phyloP scores from a whole-genome alignment of 2,888 invertebrate genomes.

The Aphidoletes aphidimyza region DNA sequence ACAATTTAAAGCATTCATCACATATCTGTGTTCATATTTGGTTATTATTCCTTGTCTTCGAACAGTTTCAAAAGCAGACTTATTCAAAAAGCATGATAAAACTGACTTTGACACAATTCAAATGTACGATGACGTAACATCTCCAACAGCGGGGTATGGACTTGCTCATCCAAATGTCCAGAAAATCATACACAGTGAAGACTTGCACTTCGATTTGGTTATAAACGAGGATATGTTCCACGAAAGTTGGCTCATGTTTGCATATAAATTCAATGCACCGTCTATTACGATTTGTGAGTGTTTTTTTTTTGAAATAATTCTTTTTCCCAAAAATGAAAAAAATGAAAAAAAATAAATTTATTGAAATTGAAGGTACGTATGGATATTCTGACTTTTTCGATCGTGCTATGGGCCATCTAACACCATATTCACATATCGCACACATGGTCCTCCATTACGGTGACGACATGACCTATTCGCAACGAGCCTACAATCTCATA shows the following conservation, averaged over 20 bases:
- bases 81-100: slow-evolving; percentile 63
- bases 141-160: slow-evolving; percentile 62
- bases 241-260: slow-evolving; percentile 67
- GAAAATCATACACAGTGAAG: slow-evolving; percentile 62
- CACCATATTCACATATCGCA: slow-evolving; percentile 65
- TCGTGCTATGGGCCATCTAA: slow-evolving; percentile 64
- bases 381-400: slow-evolving; percentile 67
- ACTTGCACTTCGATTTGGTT: slow-evolving; percentile 66
- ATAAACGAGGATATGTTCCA: slow-evolving; percentile 67
- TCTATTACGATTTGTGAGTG: slow-evolving; percentile 62
- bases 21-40: background rate
- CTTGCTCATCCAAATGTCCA: slow-evolving; percentile 62
- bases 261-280: slow-evolving; percentile 66
- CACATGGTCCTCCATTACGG: slow-evolving; percentile 63
- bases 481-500: slow-evolving; percentile 65
- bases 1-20: background rate
- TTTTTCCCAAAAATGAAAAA: background rate
- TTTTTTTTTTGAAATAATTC: background rate
- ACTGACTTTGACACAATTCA: slow-evolving; percentile 64
- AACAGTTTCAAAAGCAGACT: slow-evolving; percentile 63
- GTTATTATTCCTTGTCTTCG: background rate
- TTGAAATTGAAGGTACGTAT: slow-evolving; percentile 60
- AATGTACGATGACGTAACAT: slow-evolving; percentile 61
- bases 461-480: slow-evolving; percentile 65
- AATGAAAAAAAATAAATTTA: background rate